Conservation (phyloP, 2,113 vertebrate genomes). For the Psittacula cyanocephala region DNA sequence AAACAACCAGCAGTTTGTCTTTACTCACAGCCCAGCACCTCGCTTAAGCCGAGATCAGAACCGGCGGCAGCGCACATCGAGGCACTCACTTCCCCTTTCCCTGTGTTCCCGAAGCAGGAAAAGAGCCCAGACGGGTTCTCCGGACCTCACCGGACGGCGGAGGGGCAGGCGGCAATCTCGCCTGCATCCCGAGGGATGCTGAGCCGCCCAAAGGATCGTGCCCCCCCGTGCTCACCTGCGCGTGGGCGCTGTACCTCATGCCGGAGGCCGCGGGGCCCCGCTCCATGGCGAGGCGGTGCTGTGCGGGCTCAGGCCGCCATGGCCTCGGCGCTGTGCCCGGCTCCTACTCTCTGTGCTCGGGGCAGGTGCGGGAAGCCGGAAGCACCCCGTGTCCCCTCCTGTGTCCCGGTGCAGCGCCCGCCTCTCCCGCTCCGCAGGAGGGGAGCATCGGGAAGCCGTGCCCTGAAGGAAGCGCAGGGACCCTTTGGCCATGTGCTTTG, state of each 20-base stretch:
- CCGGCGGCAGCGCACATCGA: accelerated
- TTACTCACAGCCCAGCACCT: neutral
- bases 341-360: neutral
- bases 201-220: neutral
- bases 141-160: accelerated
- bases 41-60: neutral
- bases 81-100: neutral
- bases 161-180: neutral
- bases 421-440: neutral
- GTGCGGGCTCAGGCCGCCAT: neutral
- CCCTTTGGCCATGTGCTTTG: neutral
- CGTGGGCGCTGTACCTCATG: conserved; percentile 44
- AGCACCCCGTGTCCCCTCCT: neutral
- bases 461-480: neutral
- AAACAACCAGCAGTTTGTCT: neutral
- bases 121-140: neutral
- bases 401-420: neutral
- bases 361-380: neutral
- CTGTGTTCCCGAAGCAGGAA: neutral
- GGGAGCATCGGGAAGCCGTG: accelerated
- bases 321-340: neutral
- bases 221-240: conserved; percentile 12
- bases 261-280: neutral
- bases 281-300: conserved; percentile 4
- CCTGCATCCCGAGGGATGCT: neutral